Evolutionary conservation across 2,888 invertebrate species (phyloP).

Genomic region (Beris morrisii): DNA sequence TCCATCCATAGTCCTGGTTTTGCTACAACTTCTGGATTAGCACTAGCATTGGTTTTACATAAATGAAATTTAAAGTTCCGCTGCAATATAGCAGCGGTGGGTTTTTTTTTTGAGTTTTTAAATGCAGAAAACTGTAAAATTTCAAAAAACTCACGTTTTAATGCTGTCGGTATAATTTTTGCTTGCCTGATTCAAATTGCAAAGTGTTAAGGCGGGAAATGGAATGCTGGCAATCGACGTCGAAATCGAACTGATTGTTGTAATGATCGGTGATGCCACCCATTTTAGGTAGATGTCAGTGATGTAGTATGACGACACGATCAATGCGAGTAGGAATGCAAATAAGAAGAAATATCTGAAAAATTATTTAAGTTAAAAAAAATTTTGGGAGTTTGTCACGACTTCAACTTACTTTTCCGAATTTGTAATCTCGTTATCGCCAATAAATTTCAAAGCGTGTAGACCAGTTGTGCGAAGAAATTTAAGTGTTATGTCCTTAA

Average conservation of each 20-base stretch:
- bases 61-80: neutral
- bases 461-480: no score
- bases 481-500: no score
- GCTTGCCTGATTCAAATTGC: constrained; percentile 77
- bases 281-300: constrained; percentile 69
- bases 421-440: no score
- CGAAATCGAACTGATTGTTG: constrained; percentile 68
- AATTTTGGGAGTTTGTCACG: no score
- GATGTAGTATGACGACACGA: constrained; percentile 69
- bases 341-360: constrained; percentile 71
- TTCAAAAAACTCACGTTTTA: constrained; percentile 35
- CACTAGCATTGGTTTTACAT: neutral
- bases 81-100: neutral
- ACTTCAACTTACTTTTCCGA: neutral
- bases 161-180: constrained; percentile 65
- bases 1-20: neutral
- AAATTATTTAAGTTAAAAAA: neutral
- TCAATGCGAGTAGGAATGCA: constrained; percentile 66
- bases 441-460: no score
- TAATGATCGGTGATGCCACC: constrained; percentile 69
- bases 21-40: neutral
- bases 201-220: constrained; percentile 77
- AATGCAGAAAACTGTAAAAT: constrained; percentile 2
- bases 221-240: constrained; percentile 66
- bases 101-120: neutral